Conservation (phyloP, 1,140 invertebrate genomes). For the Vollenhovia emeryi region DNA sequence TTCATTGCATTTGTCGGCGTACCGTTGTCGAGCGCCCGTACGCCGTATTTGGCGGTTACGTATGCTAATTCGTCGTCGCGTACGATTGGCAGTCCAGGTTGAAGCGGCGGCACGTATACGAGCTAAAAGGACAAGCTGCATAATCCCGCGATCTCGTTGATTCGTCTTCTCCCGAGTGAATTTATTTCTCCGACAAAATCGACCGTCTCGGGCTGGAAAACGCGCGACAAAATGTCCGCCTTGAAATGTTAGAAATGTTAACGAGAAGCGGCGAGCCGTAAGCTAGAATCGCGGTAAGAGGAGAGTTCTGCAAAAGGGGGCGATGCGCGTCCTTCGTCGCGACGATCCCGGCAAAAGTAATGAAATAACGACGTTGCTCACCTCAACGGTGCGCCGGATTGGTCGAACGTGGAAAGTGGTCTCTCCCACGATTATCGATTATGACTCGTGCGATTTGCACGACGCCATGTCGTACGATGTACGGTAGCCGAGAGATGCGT, state of each 20-base stretch:
- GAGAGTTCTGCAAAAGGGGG: slow-evolving; percentile 19
- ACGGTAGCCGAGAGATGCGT: slow-evolving; percentile 46
- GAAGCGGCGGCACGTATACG: slow-evolving; percentile 30
- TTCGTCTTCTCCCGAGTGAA: slow-evolving; percentile 54
- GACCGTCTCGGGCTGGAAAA: slow-evolving; percentile 8
- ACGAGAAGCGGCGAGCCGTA: slow-evolving; percentile 4
- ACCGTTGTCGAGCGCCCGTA: slow-evolving; percentile 69
- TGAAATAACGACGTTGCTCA: slow-evolving; percentile 33
- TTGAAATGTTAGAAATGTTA: slow-evolving; percentile 45
- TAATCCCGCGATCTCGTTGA: slow-evolving; percentile 59
- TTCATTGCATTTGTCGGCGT: slow-evolving; percentile 79
- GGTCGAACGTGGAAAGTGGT: neutral
- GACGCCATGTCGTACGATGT: slow-evolving; percentile 1
- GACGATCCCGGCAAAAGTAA: slow-evolving; percentile 33
- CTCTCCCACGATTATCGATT: slow-evolving; percentile 64
- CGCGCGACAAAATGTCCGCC: slow-evolving; percentile 31
- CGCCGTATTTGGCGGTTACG: slow-evolving; percentile 79
- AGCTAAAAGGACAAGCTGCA: slow-evolving; percentile 65
- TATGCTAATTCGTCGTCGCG: slow-evolving; percentile 78
- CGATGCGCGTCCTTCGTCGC: slow-evolving; percentile 16
- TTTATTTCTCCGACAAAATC: slow-evolving; percentile 57
- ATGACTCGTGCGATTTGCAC: slow-evolving; percentile 48
- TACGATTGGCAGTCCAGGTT: slow-evolving; percentile 64
- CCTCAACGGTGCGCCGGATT: neutral
- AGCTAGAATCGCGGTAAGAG: slow-evolving; percentile 2